phyloP scores from a whole-genome alignment of 2,888 invertebrate genomes.

The Pogonocherus hispidulus region DNA sequence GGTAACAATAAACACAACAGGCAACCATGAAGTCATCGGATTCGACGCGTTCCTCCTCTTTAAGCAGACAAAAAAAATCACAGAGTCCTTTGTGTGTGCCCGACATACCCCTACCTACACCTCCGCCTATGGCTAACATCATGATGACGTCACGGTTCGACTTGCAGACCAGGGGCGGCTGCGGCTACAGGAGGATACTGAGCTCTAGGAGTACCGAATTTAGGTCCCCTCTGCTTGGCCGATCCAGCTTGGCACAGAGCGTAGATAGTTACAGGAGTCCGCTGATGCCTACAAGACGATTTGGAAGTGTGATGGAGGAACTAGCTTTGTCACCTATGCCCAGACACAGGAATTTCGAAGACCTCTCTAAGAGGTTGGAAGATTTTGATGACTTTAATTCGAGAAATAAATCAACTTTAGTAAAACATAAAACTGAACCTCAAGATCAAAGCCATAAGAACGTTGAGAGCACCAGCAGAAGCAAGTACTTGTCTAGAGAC shows the following conservation, averaged over 20 bases:
- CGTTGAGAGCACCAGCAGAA: slow-evolving; percentile 35
- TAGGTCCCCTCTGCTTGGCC: slow-evolving; percentile 54
- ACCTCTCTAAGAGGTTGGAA: slow-evolving; percentile 48
- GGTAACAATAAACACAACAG: slow-evolving; percentile 11
- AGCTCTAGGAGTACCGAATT: slow-evolving; percentile 60
- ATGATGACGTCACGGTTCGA: slow-evolving; percentile 65
- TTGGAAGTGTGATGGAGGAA: slow-evolving; percentile 42
- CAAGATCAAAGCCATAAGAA: neutral
- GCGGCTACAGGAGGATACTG: slow-evolving; percentile 61
- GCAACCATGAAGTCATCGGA: slow-evolving; percentile 51
- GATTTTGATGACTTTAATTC: slow-evolving; percentile 45
- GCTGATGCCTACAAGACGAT: slow-evolving; percentile 22
- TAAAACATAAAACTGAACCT: neutral
- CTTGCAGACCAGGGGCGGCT: slow-evolving; percentile 60
- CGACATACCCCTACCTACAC: slow-evolving; percentile 66
- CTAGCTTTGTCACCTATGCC: slow-evolving; percentile 56
- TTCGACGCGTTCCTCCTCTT: slow-evolving; percentile 44
- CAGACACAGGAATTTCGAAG: slow-evolving; percentile 58
- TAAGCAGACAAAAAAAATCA: slow-evolving; percentile 44
- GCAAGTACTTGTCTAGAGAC: slow-evolving; percentile 62
- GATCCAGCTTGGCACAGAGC: slow-evolving; percentile 37
- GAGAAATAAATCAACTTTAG: slow-evolving; percentile 4
- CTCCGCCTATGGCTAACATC: slow-evolving; percentile 67
- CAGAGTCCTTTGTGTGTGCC: slow-evolving; percentile 57
- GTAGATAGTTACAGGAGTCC: slow-evolving; percentile 37